Base-by-base conservation (phyloP, 1,140 invertebrate species). In the Cyrtorhinus lividipennis region DNA sequence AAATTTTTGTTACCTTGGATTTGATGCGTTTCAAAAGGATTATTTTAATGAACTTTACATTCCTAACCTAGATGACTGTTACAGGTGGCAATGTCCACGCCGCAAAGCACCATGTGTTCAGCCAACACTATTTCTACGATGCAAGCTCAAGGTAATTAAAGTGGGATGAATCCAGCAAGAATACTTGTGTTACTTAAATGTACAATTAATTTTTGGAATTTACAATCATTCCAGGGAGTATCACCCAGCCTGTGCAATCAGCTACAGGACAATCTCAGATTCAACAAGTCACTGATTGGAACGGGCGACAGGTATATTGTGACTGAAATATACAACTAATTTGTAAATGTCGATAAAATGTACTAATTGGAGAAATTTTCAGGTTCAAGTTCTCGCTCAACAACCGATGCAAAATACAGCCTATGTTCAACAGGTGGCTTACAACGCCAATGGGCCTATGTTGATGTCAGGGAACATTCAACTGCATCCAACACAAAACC, bases 351-450 rank as follows among this genome's bases (percentile, higher is more conserved):
- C 15, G 15, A 38, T 38, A 38, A n/a, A n/a, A n/a, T n/a, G n/a
- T n/a, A n/a, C n/a, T n/a, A n/a, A n/a, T n/a, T n/a, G n/a, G n/a
- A 5, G 30, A 15, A 8, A 57, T 61, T 24, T 59, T 23, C 70
- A 77, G 72, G 72, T 79, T n/a, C 77, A 79, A 68, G 75, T 78
- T 8, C 76, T 79, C 45, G n/a, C n/a, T n/a, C 77, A 78, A 62
- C 77, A 78, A 48, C 74, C 75, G 0, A 68, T 79, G 61, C 76
- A 78, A 59, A 75, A 73, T 62, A 72, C 72, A n/a, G 70, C 76
- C 0, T 80, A 79, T 64, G 68, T 79, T 20, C 76, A 77, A 61
- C 78, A 80, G 66, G 71, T 81, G 20, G 24, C 24, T 30, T 77
- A 78, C 66, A 73, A 75, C 61, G 73, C 75, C 23, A 75, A 76